Evolutionary conservation across 2,797 vertebrate genomes (phyloP).

Genomic region (Amazonetta brasiliensis): DNA sequence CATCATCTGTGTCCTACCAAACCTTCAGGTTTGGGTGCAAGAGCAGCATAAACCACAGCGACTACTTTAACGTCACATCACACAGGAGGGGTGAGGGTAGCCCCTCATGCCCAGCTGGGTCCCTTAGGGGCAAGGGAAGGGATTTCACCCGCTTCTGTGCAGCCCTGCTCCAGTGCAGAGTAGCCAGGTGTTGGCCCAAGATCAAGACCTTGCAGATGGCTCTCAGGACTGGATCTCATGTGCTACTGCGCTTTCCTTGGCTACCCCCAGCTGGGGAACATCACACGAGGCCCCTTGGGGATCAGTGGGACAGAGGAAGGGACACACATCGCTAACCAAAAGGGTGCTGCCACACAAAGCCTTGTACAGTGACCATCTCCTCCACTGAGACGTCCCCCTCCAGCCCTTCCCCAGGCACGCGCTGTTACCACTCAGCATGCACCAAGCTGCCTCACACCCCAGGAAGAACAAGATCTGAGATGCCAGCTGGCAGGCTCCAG

Average conservation of each 20-base stretch:
- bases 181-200: no score
- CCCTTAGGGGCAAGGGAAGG: no score
- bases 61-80: neutral
- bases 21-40: neutral
- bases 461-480: neutral
- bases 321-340: rapidly evolving
- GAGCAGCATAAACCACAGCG: neutral
- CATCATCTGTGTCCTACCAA: neutral
- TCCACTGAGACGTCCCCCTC: rapidly evolving
- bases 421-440: neutral
- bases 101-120: no score
- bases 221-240: no score
- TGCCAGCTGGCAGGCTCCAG: neutral
- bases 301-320: neutral
- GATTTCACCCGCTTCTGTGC: no score
- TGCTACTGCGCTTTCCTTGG: no score
- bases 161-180: no score
- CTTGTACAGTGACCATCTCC: rapidly evolving
- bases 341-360: rapidly evolving
- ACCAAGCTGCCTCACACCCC: neutral
- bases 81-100: no score
- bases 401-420: neutral
- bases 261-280: neutral
- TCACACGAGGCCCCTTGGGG: neutral
- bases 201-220: no score